Evolutionary conservation across 1,140 invertebrate species (phyloP), one percentile per base, ranked within the genome.

Genomic region (Sarcophaga peregrina): DNA sequence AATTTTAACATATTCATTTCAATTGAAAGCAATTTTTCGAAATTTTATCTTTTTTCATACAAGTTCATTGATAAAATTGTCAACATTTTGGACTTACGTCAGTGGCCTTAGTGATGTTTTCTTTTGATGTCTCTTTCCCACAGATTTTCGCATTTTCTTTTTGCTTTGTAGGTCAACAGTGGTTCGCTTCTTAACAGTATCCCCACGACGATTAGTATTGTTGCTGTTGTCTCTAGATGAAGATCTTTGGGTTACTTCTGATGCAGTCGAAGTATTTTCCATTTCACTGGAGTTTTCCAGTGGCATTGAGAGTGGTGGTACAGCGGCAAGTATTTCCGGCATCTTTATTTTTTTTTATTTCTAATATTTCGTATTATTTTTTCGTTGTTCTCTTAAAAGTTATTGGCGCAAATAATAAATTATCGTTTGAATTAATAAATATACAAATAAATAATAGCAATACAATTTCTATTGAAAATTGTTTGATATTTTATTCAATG

Each of bases 241-340:
- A 20, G 75, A 78, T 25, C 46, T 47, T 48, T 78, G n/a, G 1
- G 47, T 78, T 4, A 20, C 48, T 5, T 50, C 47, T 10, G 75
- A 48, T 8, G 75, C 8, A 52, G 75, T 46, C 15, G 73, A 78
- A 20, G 75, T 20, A 8, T 17, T 46, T 13, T 78, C 75, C 47
- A 11, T 9, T 78, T 78, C 75, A 50, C 75, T 78, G 8, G 17
- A 20, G 20, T 78, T 78, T 17, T 52, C 47, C 6, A n/a, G 47
- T 3, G 75, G 47, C 25, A 78, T 78, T 78, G 50, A 17, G 17
- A 78, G 48, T 52, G 75, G 75, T 52, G 75, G 75, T 78, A 78
- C 20, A 10, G 47, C 8, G 17, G 50, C n/a, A 9, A 20, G n/a
- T 20, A 15, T 20, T 78, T 78, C 47, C 6, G 75, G 75, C 75